A percentile compares a stretch with the other conserved stretches of the same genome.
Evolutionary conservation across 64 coral and sea anemone genomes (phyloP).

Genomic region (Pocillopora verrucosa): DNA sequence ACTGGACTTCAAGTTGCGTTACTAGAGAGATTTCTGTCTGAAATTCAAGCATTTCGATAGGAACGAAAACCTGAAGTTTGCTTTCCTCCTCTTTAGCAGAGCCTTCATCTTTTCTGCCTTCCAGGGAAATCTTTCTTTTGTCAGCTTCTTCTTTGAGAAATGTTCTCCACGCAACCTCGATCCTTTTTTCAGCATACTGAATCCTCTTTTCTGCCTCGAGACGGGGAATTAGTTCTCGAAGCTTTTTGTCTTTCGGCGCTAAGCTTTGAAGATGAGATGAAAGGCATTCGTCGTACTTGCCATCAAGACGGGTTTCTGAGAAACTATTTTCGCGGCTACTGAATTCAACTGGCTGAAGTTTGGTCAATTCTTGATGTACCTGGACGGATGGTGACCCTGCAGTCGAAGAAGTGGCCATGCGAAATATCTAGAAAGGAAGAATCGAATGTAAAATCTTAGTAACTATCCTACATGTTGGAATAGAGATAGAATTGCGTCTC

Average conservation of each 20-base stretch:
- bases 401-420: conserved; percentile 29
- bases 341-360: conserved; percentile 10
- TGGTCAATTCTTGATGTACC: not conserved
- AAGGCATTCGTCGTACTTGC: not conserved
- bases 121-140: not conserved
- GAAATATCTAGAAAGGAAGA: not conserved
- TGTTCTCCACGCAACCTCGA: not conserved
- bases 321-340: not conserved
- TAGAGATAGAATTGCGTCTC: not conserved
- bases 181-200: not conserved
- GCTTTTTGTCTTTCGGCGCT: conserved; percentile 18
- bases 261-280: not conserved
- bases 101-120: not conserved
- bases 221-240: not conserved
- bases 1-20: not conserved
- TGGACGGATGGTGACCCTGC: not conserved
- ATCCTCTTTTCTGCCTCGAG: not conserved
- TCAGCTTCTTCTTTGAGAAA: conserved; percentile 10
- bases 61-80: not conserved
- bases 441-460: not conserved
- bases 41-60: not conserved
- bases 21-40: not conserved
- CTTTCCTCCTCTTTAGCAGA: not conserved
- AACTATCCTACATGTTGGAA: not conserved
- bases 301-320: not conserved